Evolutionary conservation across 1,140 invertebrate species (phyloP), one percentile per base, ranked within the genome.

Genomic region (Tyrophagus putrescentiae): DNA sequence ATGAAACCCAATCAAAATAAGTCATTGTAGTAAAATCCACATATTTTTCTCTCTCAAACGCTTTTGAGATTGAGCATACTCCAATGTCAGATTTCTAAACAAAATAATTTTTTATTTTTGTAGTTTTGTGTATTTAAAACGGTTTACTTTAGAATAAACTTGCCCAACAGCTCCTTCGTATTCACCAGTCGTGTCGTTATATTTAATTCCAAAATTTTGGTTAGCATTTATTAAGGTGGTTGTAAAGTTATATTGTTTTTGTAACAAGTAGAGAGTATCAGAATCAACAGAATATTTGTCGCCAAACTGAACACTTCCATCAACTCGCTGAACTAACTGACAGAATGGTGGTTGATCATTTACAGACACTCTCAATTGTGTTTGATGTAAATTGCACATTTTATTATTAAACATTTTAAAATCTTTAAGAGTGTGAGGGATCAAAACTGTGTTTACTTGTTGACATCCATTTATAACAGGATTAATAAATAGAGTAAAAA

Each of bases 71-170:
- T n/a, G n/a, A n/a, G 31, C 45, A 48, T 7, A 48, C 7, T 48
- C 7, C 45, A 6, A 48, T 9, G 45, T 48, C 21, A 7, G 45
- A 48, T 7, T 6, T 48, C 45, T 48, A 39, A 13, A 39, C 13
- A 39, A 39, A 21, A 39, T n/a, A n/a, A n/a, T n/a, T n/a, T n/a
- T n/a, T n/a, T n/a, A n/a, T n/a, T n/a, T n/a, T n/a, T n/a, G n/a
- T n/a, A n/a, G n/a, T n/a, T n/a, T n/a, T n/a, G n/a, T n/a, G n/a
- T n/a, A n/a, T n/a, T n/a, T n/a, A 39, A 39, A 39, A 39, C 36
- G 21, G 45, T 25, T 48, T 48, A 21, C n/a, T n/a, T n/a, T n/a
- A n/a, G n/a, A n/a, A n/a, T 48, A 48, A 18, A 48, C 18, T 48
- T 48, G 45, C 9, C 45, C 45, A 9, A 48, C 7, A 13, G 31